Percentiles rank a stretch among this genome's conserved stretches.
Conservation (phyloP, 2,797 vertebrate genomes). For the Gadopsis bispinosus region DNA sequence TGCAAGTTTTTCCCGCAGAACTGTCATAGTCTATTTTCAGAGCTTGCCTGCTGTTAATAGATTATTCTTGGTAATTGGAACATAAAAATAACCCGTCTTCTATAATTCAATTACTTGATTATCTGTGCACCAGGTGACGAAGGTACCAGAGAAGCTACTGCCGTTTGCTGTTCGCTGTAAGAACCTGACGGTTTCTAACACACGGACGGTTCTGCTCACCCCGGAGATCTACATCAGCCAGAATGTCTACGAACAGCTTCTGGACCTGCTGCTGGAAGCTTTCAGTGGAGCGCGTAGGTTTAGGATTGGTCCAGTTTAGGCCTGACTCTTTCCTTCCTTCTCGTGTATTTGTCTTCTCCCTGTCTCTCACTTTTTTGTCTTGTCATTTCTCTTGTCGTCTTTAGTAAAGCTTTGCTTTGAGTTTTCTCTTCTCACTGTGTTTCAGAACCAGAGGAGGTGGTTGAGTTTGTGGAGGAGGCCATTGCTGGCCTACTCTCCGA, state of each 20-base stretch:
- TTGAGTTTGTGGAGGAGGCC: slow-evolving; percentile 94
- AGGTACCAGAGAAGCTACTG: slow-evolving; percentile 96
- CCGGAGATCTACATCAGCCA: slow-evolving; percentile 96
- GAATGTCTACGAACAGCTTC: slow-evolving; percentile 93
- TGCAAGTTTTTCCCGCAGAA: slow-evolving; percentile 56
- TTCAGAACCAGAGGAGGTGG: slow-evolving; percentile 91
- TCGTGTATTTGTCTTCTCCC: not conserved
- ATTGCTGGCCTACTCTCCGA: slow-evolving; percentile 89
- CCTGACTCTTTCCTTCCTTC: not conserved
- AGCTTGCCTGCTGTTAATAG: slow-evolving; percentile 6
- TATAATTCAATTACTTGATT: slow-evolving; percentile 29
- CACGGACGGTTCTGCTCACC: slow-evolving; percentile 93
- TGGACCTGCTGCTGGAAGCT: slow-evolving; percentile 93
- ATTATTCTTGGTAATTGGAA: slow-evolving; percentile 14
- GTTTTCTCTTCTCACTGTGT: slow-evolving; percentile 20
- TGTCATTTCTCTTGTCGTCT: not conserved
- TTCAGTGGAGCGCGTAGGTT: slow-evolving; percentile 91
- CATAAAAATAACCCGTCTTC: slow-evolving; percentile 21
- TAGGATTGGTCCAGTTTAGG: not conserved
- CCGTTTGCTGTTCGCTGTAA: slow-evolving; percentile 93
- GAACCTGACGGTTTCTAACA: slow-evolving; percentile 91
- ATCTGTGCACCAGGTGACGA: slow-evolving; percentile 90
- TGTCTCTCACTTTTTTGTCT: not conserved
- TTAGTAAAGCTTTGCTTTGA: not conserved
- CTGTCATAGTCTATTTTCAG: slow-evolving; percentile 17